These are phyloP conservation scores for Drosophila subsilvestris DNA, from an alignment of 2,888 invertebrate species.

Conservation along the genomic window DNA sequence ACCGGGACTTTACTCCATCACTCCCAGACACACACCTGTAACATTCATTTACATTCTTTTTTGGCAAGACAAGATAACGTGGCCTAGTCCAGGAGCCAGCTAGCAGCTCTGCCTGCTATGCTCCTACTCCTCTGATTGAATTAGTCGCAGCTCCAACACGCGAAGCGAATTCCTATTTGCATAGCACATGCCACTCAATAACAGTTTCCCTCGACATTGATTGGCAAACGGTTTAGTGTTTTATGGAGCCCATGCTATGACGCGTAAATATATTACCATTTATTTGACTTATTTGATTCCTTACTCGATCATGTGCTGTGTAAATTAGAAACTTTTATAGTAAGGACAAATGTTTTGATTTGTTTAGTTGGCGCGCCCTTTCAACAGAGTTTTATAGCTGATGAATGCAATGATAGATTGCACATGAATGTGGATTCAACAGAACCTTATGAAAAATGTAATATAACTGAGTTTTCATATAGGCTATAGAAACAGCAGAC, in stretches of 20 bases:
- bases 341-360: background rate
- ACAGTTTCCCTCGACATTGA: constrained; percentile 53
- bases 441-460: too few species aligned
- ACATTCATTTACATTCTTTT: constrained; percentile 44
- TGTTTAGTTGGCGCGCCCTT: background rate
- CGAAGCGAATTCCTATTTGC: constrained; percentile 41
- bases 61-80: constrained; percentile 38
- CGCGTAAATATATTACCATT: constrained; percentile 15
- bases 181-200: constrained; percentile 42
- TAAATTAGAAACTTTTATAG: background rate
- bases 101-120: background rate
- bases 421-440: too few species aligned
- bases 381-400: background rate
- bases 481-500: too few species aligned
- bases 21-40: constrained; percentile 41
- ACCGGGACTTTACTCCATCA: constrained; percentile 31
- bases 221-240: constrained; percentile 31
- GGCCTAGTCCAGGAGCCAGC: constrained; percentile 25
- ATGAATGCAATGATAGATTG: background rate
- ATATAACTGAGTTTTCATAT: too few species aligned
- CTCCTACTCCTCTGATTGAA: constrained; percentile 43
- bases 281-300: constrained; percentile 26
- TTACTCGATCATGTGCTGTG: background rate
- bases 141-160: constrained; percentile 39
- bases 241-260: constrained; percentile 27